Base-by-base conservation (phyloP, 2,113 vertebrate genomes). In the Deroptyus accipitrinus region DNA sequence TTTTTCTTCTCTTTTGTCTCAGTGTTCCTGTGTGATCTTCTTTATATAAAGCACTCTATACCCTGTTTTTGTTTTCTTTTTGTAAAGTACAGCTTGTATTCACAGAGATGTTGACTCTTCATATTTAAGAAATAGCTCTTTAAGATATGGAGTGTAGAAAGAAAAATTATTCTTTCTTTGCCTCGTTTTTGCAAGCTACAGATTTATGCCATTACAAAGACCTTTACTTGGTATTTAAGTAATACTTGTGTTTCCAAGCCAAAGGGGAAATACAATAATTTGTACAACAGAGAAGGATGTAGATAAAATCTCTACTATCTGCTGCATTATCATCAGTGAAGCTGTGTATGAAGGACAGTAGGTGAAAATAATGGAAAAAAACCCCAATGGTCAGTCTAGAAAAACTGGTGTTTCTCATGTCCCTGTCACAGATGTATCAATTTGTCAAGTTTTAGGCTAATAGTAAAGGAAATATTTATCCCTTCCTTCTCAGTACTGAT, bases 301-400 rank as follows among this genome's bases (percentile, higher is more conserved):
- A 61, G 12, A 69, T 81, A n/a, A 77, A 87, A 41, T 81, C 35
- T 37, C 27, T 54, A 3, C 7, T 70, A 0, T 62, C 13, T 57
- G 31, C 62, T 62, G 73, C 2, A 7, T 39, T 68, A 20, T 44
- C 5, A 4, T 48, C 83, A 61, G 9, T 37, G 35, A 72, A 85
- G 44, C 24, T 57, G 2, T 1, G 1, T 37, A 2, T 88, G 66
- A 54, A 87, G 11, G 31, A 51, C 46, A 54, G 20, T 24, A 28
- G 39, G 30, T 35, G 23, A 46, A 82, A 74, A 81, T 59, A 77
- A 39, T 28, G 10, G 12, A 35, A 63, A 49, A 27, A 31, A 17
- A 0, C 0, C 6, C 13, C 4, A 49, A 33, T 17, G 11, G 22
- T 67, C 13, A 83, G 8, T 22, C 18, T 66, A 62, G 33, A 42